These are phyloP conservation scores for Solenopsis fugax DNA, from an alignment of 1,140 invertebrate species.

Conservation along the genomic window DNA sequence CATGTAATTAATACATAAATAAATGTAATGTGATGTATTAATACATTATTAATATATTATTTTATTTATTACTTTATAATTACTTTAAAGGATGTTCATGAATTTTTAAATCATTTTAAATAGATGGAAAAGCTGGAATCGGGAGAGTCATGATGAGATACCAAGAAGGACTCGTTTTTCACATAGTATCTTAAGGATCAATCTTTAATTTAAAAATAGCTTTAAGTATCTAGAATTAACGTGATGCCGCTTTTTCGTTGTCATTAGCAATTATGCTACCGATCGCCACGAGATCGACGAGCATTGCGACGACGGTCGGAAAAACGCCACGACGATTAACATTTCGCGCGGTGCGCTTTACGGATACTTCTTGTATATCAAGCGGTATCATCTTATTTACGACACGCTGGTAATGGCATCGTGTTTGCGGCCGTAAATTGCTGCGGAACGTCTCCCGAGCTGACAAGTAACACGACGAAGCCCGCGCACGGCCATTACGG, in stretches of 20 bases:
- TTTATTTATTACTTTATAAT: too few relatives aligned
- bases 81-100: too few relatives aligned
- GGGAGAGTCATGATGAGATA: too few relatives aligned
- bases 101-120: too few relatives aligned
- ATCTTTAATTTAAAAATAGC: background rate
- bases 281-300: background rate
- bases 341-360: slow-evolving; percentile 49
- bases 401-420: slow-evolving; percentile 68
- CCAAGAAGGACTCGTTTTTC: too few relatives aligned
- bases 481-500: slow-evolving; percentile 76
- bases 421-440: slow-evolving; percentile 77
- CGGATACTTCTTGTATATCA: slow-evolving; percentile 42
- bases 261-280: background rate
- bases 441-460: slow-evolving; percentile 72
- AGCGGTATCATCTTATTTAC: slow-evolving; percentile 72
- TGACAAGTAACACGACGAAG: slow-evolving; percentile 78
- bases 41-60: too few relatives aligned
- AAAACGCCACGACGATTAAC: slow-evolving; percentile 37
- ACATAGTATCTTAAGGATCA: too few relatives aligned
- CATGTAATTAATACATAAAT: too few relatives aligned
- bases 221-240: too few relatives aligned
- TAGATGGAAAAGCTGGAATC: too few relatives aligned
- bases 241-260: background rate
- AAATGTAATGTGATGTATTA: too few relatives aligned
- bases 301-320: background rate